Percentiles rank a stretch among this genome's conserved stretches.
Conservation (phyloP, 2,797 vertebrate genomes). For the Parauchenoglanis punctatus region DNA sequence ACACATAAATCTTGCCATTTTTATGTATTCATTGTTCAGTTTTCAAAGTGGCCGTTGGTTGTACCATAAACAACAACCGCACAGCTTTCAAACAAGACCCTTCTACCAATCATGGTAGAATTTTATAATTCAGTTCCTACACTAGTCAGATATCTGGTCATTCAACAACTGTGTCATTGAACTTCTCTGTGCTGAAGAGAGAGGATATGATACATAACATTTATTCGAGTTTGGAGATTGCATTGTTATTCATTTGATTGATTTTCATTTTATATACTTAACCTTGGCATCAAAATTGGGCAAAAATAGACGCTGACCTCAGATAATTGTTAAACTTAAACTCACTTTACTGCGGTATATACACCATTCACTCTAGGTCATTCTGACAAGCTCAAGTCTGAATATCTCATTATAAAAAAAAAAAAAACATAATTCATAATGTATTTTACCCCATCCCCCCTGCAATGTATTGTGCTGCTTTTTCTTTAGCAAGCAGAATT, state of each 20-base stretch:
- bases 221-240: neutral
- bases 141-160: neutral
- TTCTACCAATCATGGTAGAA: neutral
- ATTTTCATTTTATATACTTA: neutral
- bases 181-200: neutral
- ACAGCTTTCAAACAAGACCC: neutral
- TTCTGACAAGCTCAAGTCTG: conserved; percentile 1
- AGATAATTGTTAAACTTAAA: neutral
- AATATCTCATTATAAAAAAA: conserved; percentile 18
- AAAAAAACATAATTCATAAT: conserved; percentile 49
- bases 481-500: conserved; percentile 58
- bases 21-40: neutral
- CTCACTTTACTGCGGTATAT: neutral
- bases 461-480: conserved; percentile 52
- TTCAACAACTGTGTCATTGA: neutral
- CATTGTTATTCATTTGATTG: neutral
- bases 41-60: neutral
- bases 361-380: conserved; percentile 3
- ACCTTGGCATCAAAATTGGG: neutral
- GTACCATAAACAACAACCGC: neutral
- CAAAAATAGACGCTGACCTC: neutral
- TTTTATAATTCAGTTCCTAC: neutral
- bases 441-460: conserved; percentile 51
- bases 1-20: neutral
- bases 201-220: neutral